phyloP scores from a whole-genome alignment of 2,797 vertebrate genomes.

The Emydoidea blandingii region DNA sequence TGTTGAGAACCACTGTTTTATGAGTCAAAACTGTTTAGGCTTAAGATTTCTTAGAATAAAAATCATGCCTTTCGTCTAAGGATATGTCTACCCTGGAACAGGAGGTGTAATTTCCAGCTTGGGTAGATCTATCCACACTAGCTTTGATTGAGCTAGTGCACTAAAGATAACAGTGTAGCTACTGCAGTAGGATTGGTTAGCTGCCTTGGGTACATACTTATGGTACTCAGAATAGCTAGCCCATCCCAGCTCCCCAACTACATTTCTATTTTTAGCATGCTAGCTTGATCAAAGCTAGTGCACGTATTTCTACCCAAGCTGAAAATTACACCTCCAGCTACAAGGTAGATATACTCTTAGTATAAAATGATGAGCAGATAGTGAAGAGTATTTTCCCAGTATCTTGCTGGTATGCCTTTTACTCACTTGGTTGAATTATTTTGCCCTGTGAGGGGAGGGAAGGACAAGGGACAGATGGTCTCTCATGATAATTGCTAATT shows the following conservation, averaged over 20 bases:
- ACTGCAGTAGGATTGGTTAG: neutral
- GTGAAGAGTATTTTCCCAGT: neutral
- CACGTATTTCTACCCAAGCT: neutral
- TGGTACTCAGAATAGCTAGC: neutral
- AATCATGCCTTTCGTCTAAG: neutral
- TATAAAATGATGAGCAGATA: neutral
- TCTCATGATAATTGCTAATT: neutral
- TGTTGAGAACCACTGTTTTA: neutral
- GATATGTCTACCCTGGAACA: neutral
- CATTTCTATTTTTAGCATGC: neutral
- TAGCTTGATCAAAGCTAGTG: neutral
- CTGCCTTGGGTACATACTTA: neutral
- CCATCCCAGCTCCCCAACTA: neutral
- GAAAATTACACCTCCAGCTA: neutral
- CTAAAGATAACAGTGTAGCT: neutral
- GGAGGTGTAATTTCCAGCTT: neutral
- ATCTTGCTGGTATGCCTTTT: neutral
- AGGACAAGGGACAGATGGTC: accelerated
- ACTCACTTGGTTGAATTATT: neutral
- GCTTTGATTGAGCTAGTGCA: neutral
- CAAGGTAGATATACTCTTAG: neutral
- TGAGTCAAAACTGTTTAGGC: neutral
- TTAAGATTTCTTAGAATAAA: neutral
- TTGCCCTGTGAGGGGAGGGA: neutral
- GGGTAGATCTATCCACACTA: neutral